Base-by-base conservation (phyloP, 2,888 invertebrate species). In the Patella pellucida region DNA sequence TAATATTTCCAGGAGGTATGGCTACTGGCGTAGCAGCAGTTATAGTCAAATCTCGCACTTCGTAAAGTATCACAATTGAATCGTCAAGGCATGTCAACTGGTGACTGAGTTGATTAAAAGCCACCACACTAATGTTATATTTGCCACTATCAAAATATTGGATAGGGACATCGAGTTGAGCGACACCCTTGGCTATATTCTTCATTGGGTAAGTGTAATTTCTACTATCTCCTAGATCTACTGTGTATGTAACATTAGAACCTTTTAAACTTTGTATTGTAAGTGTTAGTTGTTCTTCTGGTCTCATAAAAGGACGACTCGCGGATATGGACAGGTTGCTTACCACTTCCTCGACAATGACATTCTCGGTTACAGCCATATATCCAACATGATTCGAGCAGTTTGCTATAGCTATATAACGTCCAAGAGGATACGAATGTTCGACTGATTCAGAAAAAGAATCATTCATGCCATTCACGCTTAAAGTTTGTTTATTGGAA, bases 301-400 rank as follows among this genome's bases (percentile, higher is more conserved):
- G 80, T 23, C 74, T 74, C 1, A 78, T 68, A 2, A 75, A 27
- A 23, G 69, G 31, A 50, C 74, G 76, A 68, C 72, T 79, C 15
- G 76, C 69, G 2, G 69, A 54, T 3, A 84, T 71, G 11, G 68
- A 72, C 54, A 85, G 72, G 19, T 79, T 82, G 14, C 70, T 52
- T 19, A 85, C 78, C 9, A 27, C 7, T 70, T 85, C 84, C 31
- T 83, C 83, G 1, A 81, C 75, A 62, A 68, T 74, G 52, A 84
- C 50, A 1, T 31, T 67, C n/a, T 71, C 52, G 4, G 73, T 73
- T 52, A 81, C 62, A 15, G 69, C 56, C 23, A 80, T 62, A 51
- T 54, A 76, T 69, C 83, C 82, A 7, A 83, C 80, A 56, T 78
- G 62, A 72, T 85, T 85, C 9, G 82, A 81, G 31, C 83, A 73